Evolutionary conservation across 1,140 invertebrate species (phyloP).

Genomic region (Pseudomyrmex dendroicus): DNA sequence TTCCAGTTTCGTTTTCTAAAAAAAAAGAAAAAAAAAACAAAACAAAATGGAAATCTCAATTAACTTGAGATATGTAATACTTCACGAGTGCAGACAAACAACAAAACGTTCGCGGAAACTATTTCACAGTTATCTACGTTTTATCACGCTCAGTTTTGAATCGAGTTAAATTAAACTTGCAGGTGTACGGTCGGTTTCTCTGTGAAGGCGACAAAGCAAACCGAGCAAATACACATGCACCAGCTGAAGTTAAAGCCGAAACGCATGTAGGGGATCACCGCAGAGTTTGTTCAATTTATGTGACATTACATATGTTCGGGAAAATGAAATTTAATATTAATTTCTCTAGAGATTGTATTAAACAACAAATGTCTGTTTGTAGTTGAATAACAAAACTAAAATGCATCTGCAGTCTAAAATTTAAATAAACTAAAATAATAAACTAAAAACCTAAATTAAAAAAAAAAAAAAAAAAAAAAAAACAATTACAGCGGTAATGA

Average conservation of each 20-base stretch:
- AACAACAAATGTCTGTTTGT: too few relatives aligned
- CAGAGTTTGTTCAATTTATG: neutral
- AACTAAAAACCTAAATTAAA: too few relatives aligned
- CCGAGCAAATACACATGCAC: neutral
- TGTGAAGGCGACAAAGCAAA: slow-evolving; percentile 9
- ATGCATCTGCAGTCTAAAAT: neutral
- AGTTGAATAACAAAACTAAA: neutral
- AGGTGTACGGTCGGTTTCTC: neutral
- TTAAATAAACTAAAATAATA: neutral
- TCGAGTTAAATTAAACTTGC: slow-evolving; percentile 38
- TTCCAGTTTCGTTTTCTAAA: neutral
- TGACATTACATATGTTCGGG: neutral
- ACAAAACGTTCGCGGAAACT: slow-evolving; percentile 21
- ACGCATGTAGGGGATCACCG: neutral
- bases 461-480: too few relatives aligned
- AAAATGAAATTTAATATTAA: slow-evolving; percentile 22
- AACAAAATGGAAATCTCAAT: neutral
- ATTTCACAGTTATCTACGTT: neutral
- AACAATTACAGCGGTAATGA: too few relatives aligned
- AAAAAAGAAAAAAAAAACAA: neutral
- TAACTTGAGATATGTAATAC: neutral
- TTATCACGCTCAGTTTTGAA: neutral
- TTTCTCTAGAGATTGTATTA: neutral
- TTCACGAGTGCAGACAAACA: neutral
- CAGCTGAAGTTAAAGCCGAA: slow-evolving; percentile 32